Evolutionary conservation across 23 tunicate species (phyloP).

Genomic region (Phallusia fumigata): DNA sequence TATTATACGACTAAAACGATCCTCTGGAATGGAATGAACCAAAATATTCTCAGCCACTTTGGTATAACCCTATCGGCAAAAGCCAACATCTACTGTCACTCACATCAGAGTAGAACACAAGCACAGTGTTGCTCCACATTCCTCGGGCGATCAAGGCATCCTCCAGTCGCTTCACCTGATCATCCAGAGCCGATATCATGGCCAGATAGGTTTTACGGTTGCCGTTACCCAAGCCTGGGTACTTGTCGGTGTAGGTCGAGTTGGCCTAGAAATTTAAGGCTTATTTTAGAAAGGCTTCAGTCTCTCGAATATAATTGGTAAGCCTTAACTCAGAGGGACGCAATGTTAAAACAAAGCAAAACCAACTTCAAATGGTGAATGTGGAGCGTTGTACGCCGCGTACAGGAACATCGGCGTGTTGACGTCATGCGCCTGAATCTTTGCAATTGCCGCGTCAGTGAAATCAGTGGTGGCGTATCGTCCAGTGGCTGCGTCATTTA

Average conservation of each 20-base stretch:
- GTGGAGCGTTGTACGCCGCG: slow-evolving; percentile 70
- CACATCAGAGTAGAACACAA: slow-evolving; percentile 45
- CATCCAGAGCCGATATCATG: slow-evolving; percentile 51
- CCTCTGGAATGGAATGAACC: no score
- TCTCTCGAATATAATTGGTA: no score
- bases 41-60: no score
- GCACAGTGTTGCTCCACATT: slow-evolving; percentile 38
- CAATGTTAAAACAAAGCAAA: no score
- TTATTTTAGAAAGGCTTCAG: no score
- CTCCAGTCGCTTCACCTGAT: slow-evolving; percentile 31
- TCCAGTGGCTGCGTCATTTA: slow-evolving; percentile 7
- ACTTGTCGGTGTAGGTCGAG: slow-evolving; percentile 19
- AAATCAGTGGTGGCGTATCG: slow-evolving; percentile 46
- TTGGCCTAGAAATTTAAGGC: slow-evolving; percentile 13
- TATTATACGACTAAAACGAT: no score
- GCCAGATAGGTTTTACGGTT: slow-evolving; percentile 46
- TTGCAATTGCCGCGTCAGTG: slow-evolving; percentile 51
- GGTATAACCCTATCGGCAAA: no score
- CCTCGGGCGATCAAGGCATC: not conserved
- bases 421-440: slow-evolving; percentile 22
- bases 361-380: slow-evolving; percentile 49
- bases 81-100: no score
- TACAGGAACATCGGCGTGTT: slow-evolving; percentile 38
- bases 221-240: slow-evolving; percentile 19
- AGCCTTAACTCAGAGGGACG: no score